A percentile compares a stretch with the other conserved stretches of the same genome.
These are phyloP conservation scores for Bombus soroeensis DNA, from an alignment of 1,140 invertebrate genomes.

Conservation along the genomic window DNA sequence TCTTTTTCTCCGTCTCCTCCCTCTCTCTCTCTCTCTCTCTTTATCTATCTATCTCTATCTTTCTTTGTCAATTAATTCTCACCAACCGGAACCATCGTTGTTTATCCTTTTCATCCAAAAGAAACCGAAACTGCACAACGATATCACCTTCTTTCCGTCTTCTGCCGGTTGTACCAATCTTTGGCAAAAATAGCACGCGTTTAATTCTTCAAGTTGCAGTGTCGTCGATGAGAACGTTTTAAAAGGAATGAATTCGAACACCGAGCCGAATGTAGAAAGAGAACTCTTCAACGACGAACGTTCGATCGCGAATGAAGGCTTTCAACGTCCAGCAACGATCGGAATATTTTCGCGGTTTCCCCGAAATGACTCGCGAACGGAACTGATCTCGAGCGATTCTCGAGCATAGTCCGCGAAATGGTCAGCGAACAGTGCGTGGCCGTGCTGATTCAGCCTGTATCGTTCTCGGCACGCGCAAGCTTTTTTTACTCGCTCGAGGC, in stretches of 20 bases:
- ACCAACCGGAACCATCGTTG: not conserved
- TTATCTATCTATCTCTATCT: not conserved
- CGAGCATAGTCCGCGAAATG: conserved; percentile 4
- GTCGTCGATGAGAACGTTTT: not conserved
- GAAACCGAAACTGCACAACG: not conserved
- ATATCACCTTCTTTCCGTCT: too few species aligned
- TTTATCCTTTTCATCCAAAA: not conserved
- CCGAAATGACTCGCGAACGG: not conserved
- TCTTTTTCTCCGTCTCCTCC: not conserved
- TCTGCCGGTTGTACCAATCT: not conserved
- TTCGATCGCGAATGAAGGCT: not conserved
- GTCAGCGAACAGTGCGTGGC: not conserved
- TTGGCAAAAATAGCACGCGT: not conserved
- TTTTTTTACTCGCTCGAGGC: conserved; percentile 39
- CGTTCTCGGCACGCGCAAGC: conserved; percentile 45
- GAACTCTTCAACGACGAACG: not conserved
- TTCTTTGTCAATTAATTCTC: not conserved
- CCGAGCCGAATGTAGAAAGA: not conserved
- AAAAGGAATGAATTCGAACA: not conserved
- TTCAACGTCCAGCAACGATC: not conserved
- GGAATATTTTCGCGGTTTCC: not conserved
- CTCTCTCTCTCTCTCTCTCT: too few species aligned
- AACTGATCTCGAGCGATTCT: not conserved
- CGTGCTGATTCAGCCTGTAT: conserved; percentile 7
- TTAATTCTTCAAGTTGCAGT: not conserved